Evolutionary conservation across 2,888 invertebrate genomes (phyloP), one percentile per base, ranked within the genome.

Genomic region (Tupiocoris notatus): DNA sequence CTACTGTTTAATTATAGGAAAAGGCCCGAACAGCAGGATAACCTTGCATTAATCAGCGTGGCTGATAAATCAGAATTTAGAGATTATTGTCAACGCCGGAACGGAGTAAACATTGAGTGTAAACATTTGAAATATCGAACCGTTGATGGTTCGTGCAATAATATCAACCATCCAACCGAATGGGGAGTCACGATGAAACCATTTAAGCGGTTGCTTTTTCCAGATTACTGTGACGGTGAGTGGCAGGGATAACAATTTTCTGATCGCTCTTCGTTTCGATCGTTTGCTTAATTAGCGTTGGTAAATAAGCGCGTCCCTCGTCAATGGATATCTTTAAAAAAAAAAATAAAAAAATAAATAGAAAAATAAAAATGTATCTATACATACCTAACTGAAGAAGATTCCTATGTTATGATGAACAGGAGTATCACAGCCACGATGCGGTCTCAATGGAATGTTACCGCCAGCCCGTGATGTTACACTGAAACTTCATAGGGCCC

Each of bases 381-480:
- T n/a, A n/a, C n/a, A n/a, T n/a, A n/a, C n/a, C n/a, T n/a, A n/a
- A n/a, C n/a, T n/a, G n/a, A n/a, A n/a, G n/a, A n/a, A n/a, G n/a
- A n/a, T n/a, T n/a, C n/a, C n/a, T n/a, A n/a, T n/a, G n/a, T n/a
- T 24, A 18, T 78, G 64, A 17, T 73, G 81, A 81, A 16, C 82
- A 90, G 90, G 89, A 1, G 86, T 90, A 65, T 89, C 89, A 22
- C 82, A 87, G 0, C 93, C 94, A 0, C 86, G 94, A 16, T 81
- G 79, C 0, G 87, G 88, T 0, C 83, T 82, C 3, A 84, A 86
- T 70, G 89, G 89, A 0, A 80, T 83, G 0, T 83, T 94, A 25
- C 94, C 94, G 0, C 89, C 91, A 18, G 92, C 94, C 0, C 87
- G 93, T 17, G 88, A 90, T 81, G 89, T 94, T 3, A 93, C 93